Evolutionary conservation across 2,113 vertebrate species (phyloP), one percentile per base, ranked within the genome.

Genomic region (Myotis davidii): DNA sequence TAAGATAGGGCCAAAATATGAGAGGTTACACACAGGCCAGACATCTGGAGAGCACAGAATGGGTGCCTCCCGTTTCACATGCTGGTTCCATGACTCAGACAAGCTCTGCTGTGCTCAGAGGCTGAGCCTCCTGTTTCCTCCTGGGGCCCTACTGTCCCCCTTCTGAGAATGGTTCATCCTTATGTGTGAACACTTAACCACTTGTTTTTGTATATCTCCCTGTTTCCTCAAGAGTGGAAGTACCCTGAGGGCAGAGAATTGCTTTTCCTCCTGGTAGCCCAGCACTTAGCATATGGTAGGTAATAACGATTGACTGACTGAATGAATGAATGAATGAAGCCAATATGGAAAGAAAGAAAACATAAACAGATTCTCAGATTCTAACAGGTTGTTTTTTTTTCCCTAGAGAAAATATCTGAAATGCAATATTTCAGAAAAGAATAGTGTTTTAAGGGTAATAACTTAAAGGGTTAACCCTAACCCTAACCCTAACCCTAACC

Each of bases 361-460:
- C 61, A 29, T 64, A 52, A 77, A 79, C 27, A 92, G 45, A 56
- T 76, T 88, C 17, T 82, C 94, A 79, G 56, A 88, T 97, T 95
- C 81, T 96, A 72, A 88, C 32, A 54, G 84, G 94, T 23, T 50
- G 77, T 76, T 64, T 88, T 90, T 65, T 65, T 97, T 96, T n/a
- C n/a, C 94, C 34, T 32, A 96, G 82, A 97, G 89, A 95, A 97
- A n/a, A 79, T 69, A 50, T 61, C 97, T 91, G 93, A 95, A 95
- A 97, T 74, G 91, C 88, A 96, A n/a, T 52, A 90, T 95, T 91
- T 2, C 59, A 94, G 92, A 42, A 73, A 91, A 88, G 42, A 92
- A 45, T 73, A 85, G 14, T 50, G 25, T 77, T 87, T 79, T 59
- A 48, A 94, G 85, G 9, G 21, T 23, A 45, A n/a, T n/a, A n/a